These are phyloP conservation scores for Mesembrinibis cayennensis DNA, from an alignment of 2,113 vertebrate genomes.

Conservation along the genomic window DNA sequence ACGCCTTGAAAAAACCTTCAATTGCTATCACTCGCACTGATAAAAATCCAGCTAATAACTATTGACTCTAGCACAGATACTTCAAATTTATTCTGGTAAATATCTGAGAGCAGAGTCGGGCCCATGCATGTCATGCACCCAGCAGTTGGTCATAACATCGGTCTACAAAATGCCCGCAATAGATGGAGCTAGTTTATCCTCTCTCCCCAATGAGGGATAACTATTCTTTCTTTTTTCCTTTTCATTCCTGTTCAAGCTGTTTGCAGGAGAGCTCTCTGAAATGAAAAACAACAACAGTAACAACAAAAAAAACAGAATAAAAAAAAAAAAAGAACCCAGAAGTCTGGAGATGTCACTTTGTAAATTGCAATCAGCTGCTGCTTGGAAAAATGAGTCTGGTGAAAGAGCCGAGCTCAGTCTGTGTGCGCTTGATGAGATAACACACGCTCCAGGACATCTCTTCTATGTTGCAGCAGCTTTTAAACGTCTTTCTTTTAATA, in stretches of 20 bases:
- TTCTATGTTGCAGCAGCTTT: conserved; percentile 1
- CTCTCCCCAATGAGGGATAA: not conserved
- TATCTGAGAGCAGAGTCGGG: not conserved
- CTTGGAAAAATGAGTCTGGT: not conserved
- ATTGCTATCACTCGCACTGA: conserved; percentile 8
- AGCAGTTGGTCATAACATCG: not conserved
- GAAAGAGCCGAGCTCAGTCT: not conserved
- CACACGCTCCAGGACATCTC: not conserved
- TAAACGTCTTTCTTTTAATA: not conserved
- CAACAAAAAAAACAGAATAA: not conserved
- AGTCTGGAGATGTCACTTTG: not conserved
- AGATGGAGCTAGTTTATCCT: not conserved
- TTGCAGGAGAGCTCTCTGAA: not conserved
- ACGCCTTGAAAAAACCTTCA: not conserved
- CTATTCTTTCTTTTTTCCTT: not conserved
- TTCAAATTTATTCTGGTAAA: not conserved
- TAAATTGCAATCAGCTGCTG: not conserved
- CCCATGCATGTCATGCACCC: not conserved
- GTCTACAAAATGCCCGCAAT: not conserved
- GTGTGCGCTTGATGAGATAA: not conserved
- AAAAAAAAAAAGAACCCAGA: not conserved
- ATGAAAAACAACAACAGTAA: not conserved
- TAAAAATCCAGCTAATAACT: conserved; percentile 37
- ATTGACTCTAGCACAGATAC: not conserved
- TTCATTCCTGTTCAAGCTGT: not conserved